A percentile compares a stretch with the other conserved stretches of the same genome.
Conservation (phyloP, 2,113 vertebrate species). For the Gracilinanus agilis region DNA sequence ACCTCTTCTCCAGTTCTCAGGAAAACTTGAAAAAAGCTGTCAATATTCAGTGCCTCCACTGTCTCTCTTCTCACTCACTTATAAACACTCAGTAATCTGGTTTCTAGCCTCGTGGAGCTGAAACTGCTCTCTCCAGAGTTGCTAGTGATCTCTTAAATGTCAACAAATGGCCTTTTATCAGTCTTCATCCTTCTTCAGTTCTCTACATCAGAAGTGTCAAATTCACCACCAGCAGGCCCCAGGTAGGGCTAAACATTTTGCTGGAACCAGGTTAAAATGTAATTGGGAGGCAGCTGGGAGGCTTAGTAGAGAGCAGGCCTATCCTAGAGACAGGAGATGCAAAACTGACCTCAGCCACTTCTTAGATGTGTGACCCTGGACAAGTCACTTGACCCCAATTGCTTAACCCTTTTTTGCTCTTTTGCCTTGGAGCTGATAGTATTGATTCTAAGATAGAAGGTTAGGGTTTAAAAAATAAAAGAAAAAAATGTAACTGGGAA, state of each 20-base stretch:
- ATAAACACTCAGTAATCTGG: not conserved
- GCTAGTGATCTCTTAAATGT: not conserved
- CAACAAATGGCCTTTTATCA: not conserved
- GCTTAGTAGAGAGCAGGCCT: too few relatives aligned
- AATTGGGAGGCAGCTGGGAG: not conserved
- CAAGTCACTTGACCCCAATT: too few relatives aligned
- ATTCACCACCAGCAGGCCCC: not conserved
- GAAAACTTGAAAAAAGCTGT: not conserved
- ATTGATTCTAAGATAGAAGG: too few relatives aligned
- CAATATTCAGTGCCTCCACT: not conserved
- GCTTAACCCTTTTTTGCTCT: too few relatives aligned
- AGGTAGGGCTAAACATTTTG: not conserved
- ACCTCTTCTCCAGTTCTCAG: not conserved
- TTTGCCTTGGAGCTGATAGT: too few relatives aligned
- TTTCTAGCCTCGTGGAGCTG: not conserved
- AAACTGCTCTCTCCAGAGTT: conserved; percentile 4
- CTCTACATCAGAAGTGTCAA: not conserved
- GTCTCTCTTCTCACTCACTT: not conserved
- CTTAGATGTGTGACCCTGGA: too few relatives aligned
- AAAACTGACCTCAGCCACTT: too few relatives aligned
- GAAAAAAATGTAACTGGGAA: not conserved
- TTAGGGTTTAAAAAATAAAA: too few relatives aligned
- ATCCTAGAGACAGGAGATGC: too few relatives aligned
- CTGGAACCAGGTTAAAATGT: not conserved
- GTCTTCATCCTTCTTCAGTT: not conserved